phyloP scores from a whole-genome alignment of 2,888 invertebrate genomes.

The Gonocerus acuteangulatus region DNA sequence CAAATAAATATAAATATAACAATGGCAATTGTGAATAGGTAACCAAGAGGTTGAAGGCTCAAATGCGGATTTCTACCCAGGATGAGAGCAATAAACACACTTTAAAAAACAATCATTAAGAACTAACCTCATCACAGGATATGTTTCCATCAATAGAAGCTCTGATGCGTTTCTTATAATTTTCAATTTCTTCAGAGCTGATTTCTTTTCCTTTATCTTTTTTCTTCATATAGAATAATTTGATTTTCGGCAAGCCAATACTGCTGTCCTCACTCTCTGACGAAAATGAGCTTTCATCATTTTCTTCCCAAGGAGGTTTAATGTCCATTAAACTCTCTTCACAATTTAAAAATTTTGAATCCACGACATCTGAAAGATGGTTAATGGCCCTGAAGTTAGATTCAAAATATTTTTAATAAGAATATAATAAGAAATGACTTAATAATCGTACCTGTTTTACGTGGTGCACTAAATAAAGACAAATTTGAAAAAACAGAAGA shows the following conservation, averaged over 20 bases:
- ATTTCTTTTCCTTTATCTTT: conserved; percentile 9
- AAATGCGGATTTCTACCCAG: too few species aligned
- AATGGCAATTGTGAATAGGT: too few species aligned
- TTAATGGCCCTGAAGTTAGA: too few species aligned
- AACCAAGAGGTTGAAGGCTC: too few species aligned
- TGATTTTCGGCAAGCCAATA: conserved; percentile 15
- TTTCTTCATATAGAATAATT: conserved; percentile 15
- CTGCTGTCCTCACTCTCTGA: conserved; percentile 16
- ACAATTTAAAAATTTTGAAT: not conserved
- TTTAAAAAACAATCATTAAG: too few species aligned
- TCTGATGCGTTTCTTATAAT: conserved; percentile 15
- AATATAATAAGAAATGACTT: too few species aligned
- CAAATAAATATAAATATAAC: too few species aligned
- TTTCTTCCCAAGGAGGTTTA: conserved; percentile 12
- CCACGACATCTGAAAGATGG: too few species aligned
- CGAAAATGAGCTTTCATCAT: not conserved
- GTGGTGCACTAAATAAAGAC: not conserved
- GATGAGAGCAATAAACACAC: too few species aligned
- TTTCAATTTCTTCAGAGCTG: not conserved
- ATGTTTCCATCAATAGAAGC: conserved; percentile 22
- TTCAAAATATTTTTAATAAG: too few species aligned
- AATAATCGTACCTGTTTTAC: too few species aligned
- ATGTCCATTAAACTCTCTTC: conserved; percentile 8
- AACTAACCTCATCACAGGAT: conserved; percentile 6
- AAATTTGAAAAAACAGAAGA: conserved; percentile 6